Conservation (phyloP, 35 echinoderm and acorn worm species). For the Holothuria glaberrima region DNA sequence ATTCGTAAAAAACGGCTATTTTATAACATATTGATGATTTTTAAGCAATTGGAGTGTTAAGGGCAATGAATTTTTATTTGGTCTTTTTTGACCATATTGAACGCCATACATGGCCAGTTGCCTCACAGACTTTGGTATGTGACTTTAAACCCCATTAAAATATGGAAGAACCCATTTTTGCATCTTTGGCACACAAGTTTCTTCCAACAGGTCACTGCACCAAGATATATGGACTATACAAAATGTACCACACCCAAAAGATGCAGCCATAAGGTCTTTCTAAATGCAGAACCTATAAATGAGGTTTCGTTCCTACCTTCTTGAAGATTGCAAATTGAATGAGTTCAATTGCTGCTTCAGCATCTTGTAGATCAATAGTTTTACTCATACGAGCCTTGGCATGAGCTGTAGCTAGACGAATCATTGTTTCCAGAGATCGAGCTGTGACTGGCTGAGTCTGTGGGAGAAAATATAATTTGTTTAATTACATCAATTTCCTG, state of each 20-base stretch:
- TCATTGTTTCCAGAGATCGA: constrained; percentile 89
- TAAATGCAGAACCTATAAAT: neutral
- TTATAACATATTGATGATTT: too few relatives aligned
- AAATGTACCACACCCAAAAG: neutral
- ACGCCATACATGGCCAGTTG: too few relatives aligned
- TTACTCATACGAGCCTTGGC: constrained; percentile 94
- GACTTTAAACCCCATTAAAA: too few relatives aligned
- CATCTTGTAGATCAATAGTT: constrained; percentile 90
- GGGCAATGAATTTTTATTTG: too few relatives aligned
- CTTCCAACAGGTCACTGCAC: neutral
- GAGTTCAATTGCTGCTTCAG: constrained; percentile 88
- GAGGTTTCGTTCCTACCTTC: constrained; percentile 52
- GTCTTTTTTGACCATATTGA: too few relatives aligned
- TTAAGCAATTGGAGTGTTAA: too few relatives aligned
- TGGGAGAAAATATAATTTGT: constrained; percentile 9
- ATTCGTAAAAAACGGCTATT: too few relatives aligned
- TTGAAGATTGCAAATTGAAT: constrained; percentile 99
- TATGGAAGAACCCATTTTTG: too few relatives aligned
- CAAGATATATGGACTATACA: neutral
- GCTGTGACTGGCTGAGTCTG: constrained; percentile 96
- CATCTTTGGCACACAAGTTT: neutral
- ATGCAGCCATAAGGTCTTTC: neutral
- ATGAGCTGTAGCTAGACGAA: constrained; percentile 88
- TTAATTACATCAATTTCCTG: too few relatives aligned
- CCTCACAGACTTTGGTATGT: too few relatives aligned